Percentiles rank a stretch among this genome's conserved stretches.
Conservation (phyloP, 2,888 invertebrate genomes). For the Phortica okadai region DNA sequence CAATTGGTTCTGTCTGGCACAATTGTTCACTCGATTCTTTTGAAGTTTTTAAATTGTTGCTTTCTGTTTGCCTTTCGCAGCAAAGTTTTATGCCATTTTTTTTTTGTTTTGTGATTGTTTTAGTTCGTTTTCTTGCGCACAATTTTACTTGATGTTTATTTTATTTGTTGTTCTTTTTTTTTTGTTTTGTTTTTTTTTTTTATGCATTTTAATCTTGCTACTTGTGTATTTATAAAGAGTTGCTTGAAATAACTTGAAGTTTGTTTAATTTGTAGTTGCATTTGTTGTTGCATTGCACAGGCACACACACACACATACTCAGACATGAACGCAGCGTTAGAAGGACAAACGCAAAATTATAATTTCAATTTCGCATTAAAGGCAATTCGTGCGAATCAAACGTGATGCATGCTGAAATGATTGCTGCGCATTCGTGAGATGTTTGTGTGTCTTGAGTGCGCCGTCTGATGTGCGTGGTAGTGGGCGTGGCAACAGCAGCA, state of each 20-base stretch:
- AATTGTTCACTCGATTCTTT: slow-evolving; percentile 28
- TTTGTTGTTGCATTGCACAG: not conserved
- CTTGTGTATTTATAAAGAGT: slow-evolving; percentile 3
- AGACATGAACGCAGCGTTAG: slow-evolving; percentile 43
- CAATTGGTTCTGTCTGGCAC: slow-evolving; percentile 47
- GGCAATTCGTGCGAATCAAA: slow-evolving; percentile 75
- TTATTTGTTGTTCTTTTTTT: not conserved
- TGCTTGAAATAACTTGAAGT: slow-evolving; percentile 5
- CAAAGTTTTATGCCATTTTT: not conserved
- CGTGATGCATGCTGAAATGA: slow-evolving; percentile 74
- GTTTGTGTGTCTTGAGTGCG: slow-evolving; percentile 32
- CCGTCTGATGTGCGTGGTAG: slow-evolving; percentile 28
- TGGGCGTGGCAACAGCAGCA: slow-evolving; percentile 56
- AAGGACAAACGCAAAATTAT: slow-evolving; percentile 67
- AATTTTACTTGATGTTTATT: slow-evolving; percentile 15
- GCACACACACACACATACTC: slow-evolving; percentile 1
- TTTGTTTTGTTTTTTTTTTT: not conserved
- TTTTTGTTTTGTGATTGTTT: not conserved
- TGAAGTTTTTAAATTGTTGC: slow-evolving; percentile 20
- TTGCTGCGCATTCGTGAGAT: slow-evolving; percentile 47
- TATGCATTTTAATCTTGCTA: slow-evolving; percentile 37
- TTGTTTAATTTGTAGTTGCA: slow-evolving; percentile 7
- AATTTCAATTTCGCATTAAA: slow-evolving; percentile 75
- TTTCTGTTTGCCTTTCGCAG: slow-evolving; percentile 18
- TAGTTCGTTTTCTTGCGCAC: not conserved